Evolutionary conservation across 2,888 invertebrate species (phyloP).

Genomic region (Tolmerus cingulatus): DNA sequence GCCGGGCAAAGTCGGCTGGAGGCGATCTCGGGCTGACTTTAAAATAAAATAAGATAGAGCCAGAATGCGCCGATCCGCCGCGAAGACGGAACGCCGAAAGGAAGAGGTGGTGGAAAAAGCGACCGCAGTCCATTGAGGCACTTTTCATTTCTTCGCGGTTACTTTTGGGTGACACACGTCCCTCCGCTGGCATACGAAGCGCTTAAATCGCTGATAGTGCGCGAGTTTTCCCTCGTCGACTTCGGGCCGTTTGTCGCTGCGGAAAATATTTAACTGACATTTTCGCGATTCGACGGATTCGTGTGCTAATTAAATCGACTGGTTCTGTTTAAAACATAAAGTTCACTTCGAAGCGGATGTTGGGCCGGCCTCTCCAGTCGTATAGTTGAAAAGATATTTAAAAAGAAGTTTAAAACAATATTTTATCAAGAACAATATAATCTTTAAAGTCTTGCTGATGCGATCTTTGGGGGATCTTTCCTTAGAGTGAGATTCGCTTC

Average conservation of each 20-base stretch:
- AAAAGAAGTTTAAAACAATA: background rate
- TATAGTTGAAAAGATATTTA: background rate
- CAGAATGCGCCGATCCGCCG: background rate
- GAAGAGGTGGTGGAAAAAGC: slow-evolving; percentile 39
- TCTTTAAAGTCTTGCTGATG: background rate
- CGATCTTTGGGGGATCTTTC: background rate
- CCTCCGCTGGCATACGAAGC: slow-evolving; percentile 44
- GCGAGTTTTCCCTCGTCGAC: slow-evolving; percentile 15
- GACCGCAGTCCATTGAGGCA: slow-evolving; percentile 60
- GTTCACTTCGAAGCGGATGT: background rate
- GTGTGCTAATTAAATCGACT: background rate
- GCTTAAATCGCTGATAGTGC: slow-evolving; percentile 25
- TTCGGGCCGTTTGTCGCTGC: background rate
- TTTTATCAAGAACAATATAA: background rate
- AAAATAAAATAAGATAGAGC: background rate
- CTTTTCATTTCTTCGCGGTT: slow-evolving; percentile 64
- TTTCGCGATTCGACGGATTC: slow-evolving; percentile 1
- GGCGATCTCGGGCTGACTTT: background rate
- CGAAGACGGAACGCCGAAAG: background rate
- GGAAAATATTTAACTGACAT: background rate
- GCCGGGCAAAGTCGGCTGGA: background rate
- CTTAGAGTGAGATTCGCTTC: background rate
- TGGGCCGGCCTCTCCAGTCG: background rate
- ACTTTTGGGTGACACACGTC: slow-evolving; percentile 52
- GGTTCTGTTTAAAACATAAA: background rate